These are phyloP conservation scores for Hecatera dysodea DNA, from an alignment of 2,888 invertebrate genomes.

Conservation along the genomic window DNA sequence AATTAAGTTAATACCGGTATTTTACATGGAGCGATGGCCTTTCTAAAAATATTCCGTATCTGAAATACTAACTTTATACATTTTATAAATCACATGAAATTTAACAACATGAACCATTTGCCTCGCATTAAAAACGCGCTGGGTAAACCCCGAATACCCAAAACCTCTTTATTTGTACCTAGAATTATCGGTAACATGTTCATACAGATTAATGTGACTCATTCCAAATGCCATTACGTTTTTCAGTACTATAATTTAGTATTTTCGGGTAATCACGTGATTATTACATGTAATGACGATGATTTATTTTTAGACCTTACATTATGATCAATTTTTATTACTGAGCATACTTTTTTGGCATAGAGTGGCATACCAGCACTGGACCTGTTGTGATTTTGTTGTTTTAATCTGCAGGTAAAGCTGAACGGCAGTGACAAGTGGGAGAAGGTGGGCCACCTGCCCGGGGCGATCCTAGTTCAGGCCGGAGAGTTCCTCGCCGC, in stretches of 20 bases:
- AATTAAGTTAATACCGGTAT: too few relatives aligned
- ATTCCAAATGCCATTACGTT: slow-evolving; percentile 16
- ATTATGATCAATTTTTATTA: background rate
- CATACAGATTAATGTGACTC: background rate
- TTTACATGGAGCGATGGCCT: too few relatives aligned
- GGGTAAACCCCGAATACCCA: background rate
- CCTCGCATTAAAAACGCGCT: background rate
- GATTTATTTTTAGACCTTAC: background rate
- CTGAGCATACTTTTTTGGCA: background rate
- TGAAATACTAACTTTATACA: too few relatives aligned
- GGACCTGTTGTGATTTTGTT: background rate
- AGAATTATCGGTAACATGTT: background rate
- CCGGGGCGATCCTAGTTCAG: slow-evolving; percentile 94
- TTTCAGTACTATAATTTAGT: slow-evolving; percentile 1
- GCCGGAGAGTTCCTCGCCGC: slow-evolving; percentile 94
- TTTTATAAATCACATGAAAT: too few relatives aligned
- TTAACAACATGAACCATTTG: too few relatives aligned
- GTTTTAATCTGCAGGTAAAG: slow-evolving; percentile 88
- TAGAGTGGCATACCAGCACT: background rate
- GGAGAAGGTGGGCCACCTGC: slow-evolving; percentile 94
- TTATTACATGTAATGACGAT: slow-evolving; percentile 13
- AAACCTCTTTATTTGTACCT: background rate
- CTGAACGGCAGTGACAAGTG: slow-evolving; percentile 92
- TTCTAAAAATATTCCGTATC: too few relatives aligned
- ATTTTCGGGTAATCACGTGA: slow-evolving; percentile 5